Conservation (phyloP, 1,140 invertebrate genomes). For the Paralvinella palmiformis region DNA sequence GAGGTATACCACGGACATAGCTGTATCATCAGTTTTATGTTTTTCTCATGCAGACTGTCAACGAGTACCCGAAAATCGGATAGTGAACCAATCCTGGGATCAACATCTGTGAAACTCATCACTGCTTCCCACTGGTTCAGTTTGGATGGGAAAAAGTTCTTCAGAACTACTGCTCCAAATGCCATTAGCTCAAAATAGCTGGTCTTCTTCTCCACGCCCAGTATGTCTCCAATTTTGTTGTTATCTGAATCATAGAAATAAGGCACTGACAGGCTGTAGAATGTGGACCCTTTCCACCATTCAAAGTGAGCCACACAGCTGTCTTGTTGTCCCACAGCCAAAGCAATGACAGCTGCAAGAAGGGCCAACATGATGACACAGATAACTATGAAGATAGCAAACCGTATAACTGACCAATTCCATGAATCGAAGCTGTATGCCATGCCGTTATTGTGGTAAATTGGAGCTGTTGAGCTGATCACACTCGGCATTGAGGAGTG, state of each 20-base stretch:
- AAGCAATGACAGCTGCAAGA: not conserved
- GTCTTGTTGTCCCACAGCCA: not conserved
- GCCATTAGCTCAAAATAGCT: not conserved
- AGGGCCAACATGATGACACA: not conserved
- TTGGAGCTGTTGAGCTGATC: not conserved
- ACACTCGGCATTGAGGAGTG: not conserved
- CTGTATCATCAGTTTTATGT: not conserved
- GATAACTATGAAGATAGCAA: not conserved
- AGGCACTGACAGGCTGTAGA: not conserved
- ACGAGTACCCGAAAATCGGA: not conserved
- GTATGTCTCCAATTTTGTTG: not conserved
- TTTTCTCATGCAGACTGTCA: not conserved
- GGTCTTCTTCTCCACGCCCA: not conserved
- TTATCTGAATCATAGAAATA: slow-evolving; percentile 1
- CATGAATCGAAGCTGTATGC: slow-evolving; percentile 7
- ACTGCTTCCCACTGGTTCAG: not conserved
- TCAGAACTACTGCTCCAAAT: not conserved
- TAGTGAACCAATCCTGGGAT: not conserved
- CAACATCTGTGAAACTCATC: slow-evolving; percentile 3
- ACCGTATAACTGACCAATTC: slow-evolving; percentile 2
- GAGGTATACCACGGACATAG: not conserved
- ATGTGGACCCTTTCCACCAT: slow-evolving; percentile 7
- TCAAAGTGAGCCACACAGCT: not conserved
- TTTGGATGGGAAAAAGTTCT: not conserved
- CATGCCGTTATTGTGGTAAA: not conserved